These are phyloP conservation scores for Drosophila eugracilis DNA, from an alignment of 1,140 invertebrate species.

Conservation along the genomic window DNA sequence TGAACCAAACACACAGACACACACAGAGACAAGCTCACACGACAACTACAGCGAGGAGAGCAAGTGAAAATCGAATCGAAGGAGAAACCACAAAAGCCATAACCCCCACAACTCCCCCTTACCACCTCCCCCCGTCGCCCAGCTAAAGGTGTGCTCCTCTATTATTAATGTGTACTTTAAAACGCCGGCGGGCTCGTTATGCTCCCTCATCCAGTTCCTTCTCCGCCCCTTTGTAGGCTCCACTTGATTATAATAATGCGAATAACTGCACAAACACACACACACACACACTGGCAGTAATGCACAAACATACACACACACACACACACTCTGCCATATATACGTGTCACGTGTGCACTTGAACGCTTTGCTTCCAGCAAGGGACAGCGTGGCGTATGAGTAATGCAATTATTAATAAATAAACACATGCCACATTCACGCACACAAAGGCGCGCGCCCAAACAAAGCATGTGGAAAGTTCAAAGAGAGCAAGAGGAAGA, in stretches of 20 bases:
- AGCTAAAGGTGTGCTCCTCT: conserved; percentile 28
- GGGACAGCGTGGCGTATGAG: conserved; percentile 69
- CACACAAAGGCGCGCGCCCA: conserved; percentile 13
- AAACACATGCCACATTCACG: conserved; percentile 36
- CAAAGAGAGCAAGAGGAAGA: not conserved
- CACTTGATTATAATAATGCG: conserved; percentile 74
- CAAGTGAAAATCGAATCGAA: conserved; percentile 69
- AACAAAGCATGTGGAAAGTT: conserved; percentile 20
- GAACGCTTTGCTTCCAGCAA: conserved; percentile 47
- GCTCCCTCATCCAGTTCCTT: conserved; percentile 20
- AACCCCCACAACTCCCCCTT: not conserved
- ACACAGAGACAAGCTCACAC: not conserved
- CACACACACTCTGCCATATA: not conserved
- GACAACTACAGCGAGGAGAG: too few relatives aligned
- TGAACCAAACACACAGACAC: conserved; percentile 39
- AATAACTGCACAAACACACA: conserved; percentile 24
- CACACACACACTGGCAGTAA: conserved; percentile 5
- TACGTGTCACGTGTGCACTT: conserved; percentile 73
- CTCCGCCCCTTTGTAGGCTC: conserved; percentile 10
- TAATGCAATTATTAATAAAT: conserved; percentile 80
- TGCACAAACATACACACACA: conserved; percentile 15
- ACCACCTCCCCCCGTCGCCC: too few relatives aligned
- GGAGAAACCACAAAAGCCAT: conserved; percentile 56
- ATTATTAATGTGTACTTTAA: conserved; percentile 66
- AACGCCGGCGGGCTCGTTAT: conserved; percentile 50